A percentile compares a stretch with the other conserved stretches of the same genome.
phyloP scores from a whole-genome alignment of 2,888 invertebrate species.

The Eupelmus urozonus region DNA sequence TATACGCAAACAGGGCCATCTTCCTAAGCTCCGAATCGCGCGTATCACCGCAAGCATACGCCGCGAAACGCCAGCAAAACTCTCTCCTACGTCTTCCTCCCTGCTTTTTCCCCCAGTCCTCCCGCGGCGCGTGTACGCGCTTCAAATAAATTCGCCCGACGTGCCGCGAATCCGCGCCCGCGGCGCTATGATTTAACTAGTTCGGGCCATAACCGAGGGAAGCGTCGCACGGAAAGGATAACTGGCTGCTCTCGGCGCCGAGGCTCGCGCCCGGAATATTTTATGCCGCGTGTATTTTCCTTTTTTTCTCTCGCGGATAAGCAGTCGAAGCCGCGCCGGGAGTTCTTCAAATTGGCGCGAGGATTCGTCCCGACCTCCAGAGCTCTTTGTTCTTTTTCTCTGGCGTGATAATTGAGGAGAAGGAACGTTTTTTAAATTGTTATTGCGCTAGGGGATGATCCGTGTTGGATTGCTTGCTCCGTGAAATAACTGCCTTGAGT shows the following conservation, averaged over 20 bases:
- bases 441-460: slow-evolving; percentile 30
- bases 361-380: no score
- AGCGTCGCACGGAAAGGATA: no score
- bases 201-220: neutral
- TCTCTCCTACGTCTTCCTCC: slow-evolving; percentile 8
- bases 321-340: no score
- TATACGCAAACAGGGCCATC: no score
- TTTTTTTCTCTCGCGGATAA: neutral
- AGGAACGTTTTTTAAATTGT: slow-evolving; percentile 28
- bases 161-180: slow-evolving; percentile 71
- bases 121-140: slow-evolving; percentile 65
- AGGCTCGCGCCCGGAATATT: no score
- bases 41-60: neutral
- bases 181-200: slow-evolving; percentile 67
- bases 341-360: no score
- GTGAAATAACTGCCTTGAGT: slow-evolving; percentile 8
- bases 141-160: slow-evolving; percentile 74
- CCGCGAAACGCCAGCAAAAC: slow-evolving; percentile 32
- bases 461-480: slow-evolving; percentile 13
- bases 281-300: neutral
- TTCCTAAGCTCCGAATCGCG: no score
- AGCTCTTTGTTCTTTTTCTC: no score
- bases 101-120: slow-evolving; percentile 1
- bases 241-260: no score
- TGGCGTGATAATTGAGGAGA: neutral